Percentiles rank a stretch among this genome's conserved stretches.
phyloP scores from a whole-genome alignment of 2,797 vertebrate species.

The Myiotriccus ornatus region DNA sequence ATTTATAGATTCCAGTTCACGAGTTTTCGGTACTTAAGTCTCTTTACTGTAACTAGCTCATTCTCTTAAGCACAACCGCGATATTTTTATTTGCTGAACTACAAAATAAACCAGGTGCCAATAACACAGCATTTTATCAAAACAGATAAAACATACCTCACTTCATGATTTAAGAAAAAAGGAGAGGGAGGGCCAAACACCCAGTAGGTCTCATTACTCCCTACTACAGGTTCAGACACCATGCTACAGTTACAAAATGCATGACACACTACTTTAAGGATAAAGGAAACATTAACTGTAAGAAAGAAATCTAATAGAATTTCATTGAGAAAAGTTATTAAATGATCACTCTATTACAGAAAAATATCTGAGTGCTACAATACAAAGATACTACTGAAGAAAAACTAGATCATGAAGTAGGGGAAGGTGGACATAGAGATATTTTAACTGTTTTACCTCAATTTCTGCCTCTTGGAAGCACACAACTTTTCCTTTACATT shows the following conservation, averaged over 20 bases:
- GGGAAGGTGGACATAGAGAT: background rate
- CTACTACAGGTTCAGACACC: background rate
- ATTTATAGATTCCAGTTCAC: background rate
- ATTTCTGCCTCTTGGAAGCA: background rate
- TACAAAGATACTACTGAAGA: background rate
- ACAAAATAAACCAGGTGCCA: background rate
- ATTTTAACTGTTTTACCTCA: background rate
- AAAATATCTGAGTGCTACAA: fast-evolving
- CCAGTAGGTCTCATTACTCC: background rate
- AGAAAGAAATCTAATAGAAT: background rate
- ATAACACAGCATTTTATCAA: background rate
- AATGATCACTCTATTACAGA: background rate
- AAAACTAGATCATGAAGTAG: background rate
- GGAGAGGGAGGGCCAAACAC: background rate
- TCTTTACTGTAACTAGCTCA: background rate
- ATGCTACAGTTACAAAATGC: background rate
- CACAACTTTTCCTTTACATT: background rate
- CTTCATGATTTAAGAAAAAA: background rate
- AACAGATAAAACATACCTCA: background rate
- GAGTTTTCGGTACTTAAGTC: background rate
- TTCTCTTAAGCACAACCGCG: background rate
- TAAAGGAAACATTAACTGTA: background rate
- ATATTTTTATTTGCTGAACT: background rate
- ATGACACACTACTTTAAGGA: background rate
- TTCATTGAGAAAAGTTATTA: background rate